Conservation (phyloP, 2,113 vertebrate genomes). For the Steatornis caripensis region DNA sequence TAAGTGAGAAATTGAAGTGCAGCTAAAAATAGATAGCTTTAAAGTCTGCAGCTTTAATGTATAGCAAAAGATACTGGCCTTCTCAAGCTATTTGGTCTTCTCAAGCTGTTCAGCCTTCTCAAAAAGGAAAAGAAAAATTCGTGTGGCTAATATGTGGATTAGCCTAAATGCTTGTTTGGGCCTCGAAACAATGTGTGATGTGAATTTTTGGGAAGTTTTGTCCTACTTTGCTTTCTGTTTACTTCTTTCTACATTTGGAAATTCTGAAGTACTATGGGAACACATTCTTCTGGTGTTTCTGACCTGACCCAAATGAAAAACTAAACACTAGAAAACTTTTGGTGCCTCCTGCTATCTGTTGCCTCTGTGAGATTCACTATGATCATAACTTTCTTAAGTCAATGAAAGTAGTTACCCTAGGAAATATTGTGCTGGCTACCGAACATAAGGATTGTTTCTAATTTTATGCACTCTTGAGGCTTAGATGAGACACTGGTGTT, state of each 20-base stretch:
- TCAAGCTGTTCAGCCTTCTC: neutral
- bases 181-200: neutral
- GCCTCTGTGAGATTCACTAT: neutral
- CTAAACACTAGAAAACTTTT: neutral
- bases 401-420: neutral
- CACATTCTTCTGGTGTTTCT: neutral
- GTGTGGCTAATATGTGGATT: neutral
- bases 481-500: neutral
- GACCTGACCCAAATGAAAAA: neutral
- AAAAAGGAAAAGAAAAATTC: neutral
- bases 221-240: neutral
- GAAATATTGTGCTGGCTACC: neutral
- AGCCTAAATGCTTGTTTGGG: neutral
- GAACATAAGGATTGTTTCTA: neutral
- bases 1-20: neutral
- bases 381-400: neutral
- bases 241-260: neutral
- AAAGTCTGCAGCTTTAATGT: neutral
- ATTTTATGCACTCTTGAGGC: neutral
- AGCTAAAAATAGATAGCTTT: neutral
- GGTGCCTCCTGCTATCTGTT: neutral
- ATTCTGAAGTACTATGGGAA: neutral
- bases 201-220: neutral
- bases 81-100: neutral
- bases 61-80: neutral